Conservation (phyloP, 2,797 vertebrate genomes). For the Myotis planiceps region DNA sequence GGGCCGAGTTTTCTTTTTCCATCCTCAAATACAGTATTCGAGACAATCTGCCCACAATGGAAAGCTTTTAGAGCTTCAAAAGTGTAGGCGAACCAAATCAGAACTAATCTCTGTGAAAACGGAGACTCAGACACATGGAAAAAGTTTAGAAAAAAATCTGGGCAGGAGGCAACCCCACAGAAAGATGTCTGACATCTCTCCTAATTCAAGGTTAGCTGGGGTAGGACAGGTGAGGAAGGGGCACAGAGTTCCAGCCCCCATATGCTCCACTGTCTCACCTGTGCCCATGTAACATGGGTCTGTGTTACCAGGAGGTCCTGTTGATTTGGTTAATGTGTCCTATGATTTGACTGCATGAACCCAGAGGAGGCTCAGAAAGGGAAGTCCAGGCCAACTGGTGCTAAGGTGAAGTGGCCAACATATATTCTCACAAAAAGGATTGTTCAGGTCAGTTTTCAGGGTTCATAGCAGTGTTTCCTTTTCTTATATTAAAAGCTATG, state of each 20-base stretch:
- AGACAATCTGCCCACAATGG: constrained; percentile 70
- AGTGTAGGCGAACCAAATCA: constrained; percentile 77
- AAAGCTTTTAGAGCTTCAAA: constrained; percentile 71
- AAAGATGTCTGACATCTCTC: constrained; percentile 29
- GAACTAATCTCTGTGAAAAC: constrained; percentile 75
- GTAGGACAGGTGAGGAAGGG: not conserved
- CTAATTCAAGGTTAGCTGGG: not conserved
- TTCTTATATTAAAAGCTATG: constrained; percentile 7
- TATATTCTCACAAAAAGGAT: not conserved
- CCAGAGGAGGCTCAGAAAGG: not conserved
- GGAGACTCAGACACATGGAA: constrained; percentile 56
- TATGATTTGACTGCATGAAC: not conserved
- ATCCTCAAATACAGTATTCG: constrained; percentile 67
- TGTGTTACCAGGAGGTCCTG: not conserved
- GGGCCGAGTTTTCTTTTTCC: constrained; percentile 69
- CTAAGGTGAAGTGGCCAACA: not conserved
- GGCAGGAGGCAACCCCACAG: constrained; percentile 24
- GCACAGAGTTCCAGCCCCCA: not conserved
- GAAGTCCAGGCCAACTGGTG: not conserved
- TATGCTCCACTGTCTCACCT: not conserved
- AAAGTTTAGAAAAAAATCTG: constrained; percentile 70
- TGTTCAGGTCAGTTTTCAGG: not conserved
- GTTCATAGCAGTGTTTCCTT: not conserved
- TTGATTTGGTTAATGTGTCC: not conserved
- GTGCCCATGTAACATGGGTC: not conserved